phyloP scores from a whole-genome alignment of 2,888 invertebrate species.

The Folsomia candida region DNA sequence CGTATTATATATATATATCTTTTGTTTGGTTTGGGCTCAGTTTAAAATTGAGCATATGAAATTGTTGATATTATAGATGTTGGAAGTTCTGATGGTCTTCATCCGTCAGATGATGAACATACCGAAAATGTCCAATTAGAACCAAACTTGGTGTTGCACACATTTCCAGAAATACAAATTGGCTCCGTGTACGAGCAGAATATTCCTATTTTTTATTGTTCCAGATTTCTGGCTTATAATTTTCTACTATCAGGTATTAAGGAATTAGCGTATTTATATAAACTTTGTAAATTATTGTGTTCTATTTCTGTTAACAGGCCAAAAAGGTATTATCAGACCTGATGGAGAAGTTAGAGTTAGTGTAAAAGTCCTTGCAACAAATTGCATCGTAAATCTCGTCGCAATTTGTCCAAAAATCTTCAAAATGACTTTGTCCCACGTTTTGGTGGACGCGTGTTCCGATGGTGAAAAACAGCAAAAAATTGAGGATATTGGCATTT shows the following conservation, averaged over 20 bases:
- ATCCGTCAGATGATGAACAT: constrained; percentile 53
- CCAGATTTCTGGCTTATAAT: constrained; percentile 68
- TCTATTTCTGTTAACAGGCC: constrained; percentile 27
- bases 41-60: too few relatives aligned
- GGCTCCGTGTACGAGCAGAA: constrained; percentile 66
- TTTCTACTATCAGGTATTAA: constrained; percentile 66
- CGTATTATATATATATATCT: not conserved
- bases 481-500: constrained; percentile 69
- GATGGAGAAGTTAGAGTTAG: constrained; percentile 81
- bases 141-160: constrained; percentile 45
- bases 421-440: constrained; percentile 59
- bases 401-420: constrained; percentile 72
- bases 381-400: constrained; percentile 73
- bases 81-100: constrained; percentile 51
- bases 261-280: not conserved
- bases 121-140: constrained; percentile 27
- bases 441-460: constrained; percentile 32
- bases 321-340: constrained; percentile 62
- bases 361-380: constrained; percentile 81
- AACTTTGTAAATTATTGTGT: not conserved
- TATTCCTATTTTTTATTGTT: constrained; percentile 68
- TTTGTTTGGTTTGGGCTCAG: not conserved
- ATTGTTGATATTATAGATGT: too few relatives aligned
- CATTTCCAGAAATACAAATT: constrained; percentile 62
- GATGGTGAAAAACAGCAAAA: constrained; percentile 57